phyloP scores from a whole-genome alignment of 2,113 vertebrate genomes.

The Chloropsis hardwickii region DNA sequence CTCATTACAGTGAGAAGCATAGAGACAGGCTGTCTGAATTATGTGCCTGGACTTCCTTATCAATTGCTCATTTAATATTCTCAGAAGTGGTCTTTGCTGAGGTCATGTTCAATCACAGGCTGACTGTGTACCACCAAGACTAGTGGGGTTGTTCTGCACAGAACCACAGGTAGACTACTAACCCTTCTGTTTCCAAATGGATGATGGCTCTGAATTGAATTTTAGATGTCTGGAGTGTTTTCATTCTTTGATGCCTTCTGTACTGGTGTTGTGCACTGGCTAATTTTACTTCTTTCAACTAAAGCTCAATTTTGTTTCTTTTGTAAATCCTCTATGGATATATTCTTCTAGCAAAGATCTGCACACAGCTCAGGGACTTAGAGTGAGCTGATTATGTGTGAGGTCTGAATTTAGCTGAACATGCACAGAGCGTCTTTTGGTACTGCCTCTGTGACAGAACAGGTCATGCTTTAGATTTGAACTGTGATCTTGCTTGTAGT shows the following conservation, averaged over 20 bases:
- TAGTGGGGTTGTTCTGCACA: background rate
- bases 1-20: background rate
- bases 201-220: background rate
- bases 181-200: background rate
- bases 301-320: background rate
- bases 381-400: background rate
- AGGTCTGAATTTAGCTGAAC: background rate
- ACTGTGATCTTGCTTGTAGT: background rate
- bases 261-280: background rate
- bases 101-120: background rate
- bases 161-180: background rate
- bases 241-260: background rate
- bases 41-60: background rate
- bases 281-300: background rate
- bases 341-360: background rate
- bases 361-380: background rate
- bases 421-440: background rate
- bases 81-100: background rate
- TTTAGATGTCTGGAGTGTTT: background rate
- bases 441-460: background rate
- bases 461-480: background rate
- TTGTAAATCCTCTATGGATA: background rate
- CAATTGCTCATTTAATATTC: background rate
- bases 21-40: background rate
- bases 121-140: background rate